A percentile compares a stretch with the other conserved stretches of the same genome.
Conservation (phyloP, 1,140 invertebrate genomes). For the Temnothorax nylanderi region DNA sequence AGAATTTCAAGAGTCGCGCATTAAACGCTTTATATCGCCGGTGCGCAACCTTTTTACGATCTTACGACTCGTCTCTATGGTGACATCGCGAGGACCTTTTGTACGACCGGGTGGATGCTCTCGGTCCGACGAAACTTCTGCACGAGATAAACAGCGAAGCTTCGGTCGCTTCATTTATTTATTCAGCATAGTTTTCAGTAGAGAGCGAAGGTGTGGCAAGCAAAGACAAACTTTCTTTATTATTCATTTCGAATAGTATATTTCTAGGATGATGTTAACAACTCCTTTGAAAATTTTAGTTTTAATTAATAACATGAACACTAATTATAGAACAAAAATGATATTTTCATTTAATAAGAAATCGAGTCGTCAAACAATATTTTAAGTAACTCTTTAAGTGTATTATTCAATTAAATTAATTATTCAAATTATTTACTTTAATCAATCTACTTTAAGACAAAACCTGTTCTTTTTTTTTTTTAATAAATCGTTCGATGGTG, state of each 20-base stretch:
- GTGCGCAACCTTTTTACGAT: slow-evolving; percentile 74
- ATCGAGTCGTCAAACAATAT: neutral
- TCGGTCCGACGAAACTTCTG: slow-evolving; percentile 56
- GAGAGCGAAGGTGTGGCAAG: slow-evolving; percentile 5
- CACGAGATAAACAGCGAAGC: slow-evolving; percentile 47
- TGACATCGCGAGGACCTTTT: slow-evolving; percentile 73
- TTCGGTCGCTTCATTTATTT: slow-evolving; percentile 47
- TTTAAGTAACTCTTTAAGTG: neutral
- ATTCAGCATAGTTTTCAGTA: slow-evolving; percentile 32
- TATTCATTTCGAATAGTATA: neutral
- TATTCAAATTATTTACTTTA: neutral
- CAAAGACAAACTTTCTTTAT: slow-evolving; percentile 15
- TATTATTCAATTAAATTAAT: neutral
- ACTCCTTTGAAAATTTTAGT: neutral
- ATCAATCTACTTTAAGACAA: neutral
- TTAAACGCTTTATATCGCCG: slow-evolving; percentile 74
- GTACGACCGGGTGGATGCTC: slow-evolving; percentile 59
- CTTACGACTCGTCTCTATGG: slow-evolving; percentile 73
- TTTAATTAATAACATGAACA: neutral
- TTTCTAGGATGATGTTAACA: slow-evolving; percentile 12
- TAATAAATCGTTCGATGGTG: neutral
- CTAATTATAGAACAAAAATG: neutral
- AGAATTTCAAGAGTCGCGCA: slow-evolving; percentile 75
- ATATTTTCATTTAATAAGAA: neutral
- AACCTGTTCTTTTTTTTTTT: neutral